These are phyloP conservation scores for Leptodactylus fuscus DNA, from an alignment of 2,113 vertebrate genomes.

Conservation along the genomic window DNA sequence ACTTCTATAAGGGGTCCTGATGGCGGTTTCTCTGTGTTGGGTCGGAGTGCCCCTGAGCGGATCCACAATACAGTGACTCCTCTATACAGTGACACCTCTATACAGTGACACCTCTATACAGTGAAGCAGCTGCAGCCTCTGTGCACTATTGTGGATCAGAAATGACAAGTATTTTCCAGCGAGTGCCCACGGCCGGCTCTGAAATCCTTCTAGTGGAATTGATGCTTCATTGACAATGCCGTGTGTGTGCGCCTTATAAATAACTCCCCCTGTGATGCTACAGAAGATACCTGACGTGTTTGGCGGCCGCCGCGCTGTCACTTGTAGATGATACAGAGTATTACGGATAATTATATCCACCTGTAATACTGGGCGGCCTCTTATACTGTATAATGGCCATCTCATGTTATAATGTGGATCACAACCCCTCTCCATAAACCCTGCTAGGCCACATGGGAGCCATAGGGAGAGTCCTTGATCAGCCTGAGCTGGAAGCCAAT, in stretches of 20 bases:
- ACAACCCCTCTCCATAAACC: too few species aligned
- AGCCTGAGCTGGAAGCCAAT: too few species aligned
- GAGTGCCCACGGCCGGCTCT: background rate
- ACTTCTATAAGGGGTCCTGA: too few species aligned
- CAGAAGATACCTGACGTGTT: background rate
- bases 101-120: too few species aligned
- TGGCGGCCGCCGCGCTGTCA: background rate
- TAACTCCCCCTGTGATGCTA: too few species aligned
- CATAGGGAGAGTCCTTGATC: too few species aligned
- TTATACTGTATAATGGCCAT: too few species aligned
- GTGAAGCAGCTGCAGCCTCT: background rate
- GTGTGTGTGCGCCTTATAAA: background rate
- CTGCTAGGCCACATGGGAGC: too few species aligned
- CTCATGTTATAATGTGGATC: too few species aligned
- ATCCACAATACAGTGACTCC: background rate
- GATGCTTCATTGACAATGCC: constrained; percentile 23
- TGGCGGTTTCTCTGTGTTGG: too few species aligned
- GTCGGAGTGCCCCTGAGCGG: background rate
- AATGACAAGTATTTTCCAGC: background rate
- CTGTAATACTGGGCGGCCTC: background rate
- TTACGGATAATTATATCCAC: too few species aligned
- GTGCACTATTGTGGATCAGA: too few species aligned
- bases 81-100: background rate
- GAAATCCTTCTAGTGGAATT: constrained; percentile 26
- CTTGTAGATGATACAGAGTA: background rate